These are phyloP conservation scores for Baryphthengus martii DNA, from an alignment of 2,113 vertebrate genomes.

Conservation along the genomic window DNA sequence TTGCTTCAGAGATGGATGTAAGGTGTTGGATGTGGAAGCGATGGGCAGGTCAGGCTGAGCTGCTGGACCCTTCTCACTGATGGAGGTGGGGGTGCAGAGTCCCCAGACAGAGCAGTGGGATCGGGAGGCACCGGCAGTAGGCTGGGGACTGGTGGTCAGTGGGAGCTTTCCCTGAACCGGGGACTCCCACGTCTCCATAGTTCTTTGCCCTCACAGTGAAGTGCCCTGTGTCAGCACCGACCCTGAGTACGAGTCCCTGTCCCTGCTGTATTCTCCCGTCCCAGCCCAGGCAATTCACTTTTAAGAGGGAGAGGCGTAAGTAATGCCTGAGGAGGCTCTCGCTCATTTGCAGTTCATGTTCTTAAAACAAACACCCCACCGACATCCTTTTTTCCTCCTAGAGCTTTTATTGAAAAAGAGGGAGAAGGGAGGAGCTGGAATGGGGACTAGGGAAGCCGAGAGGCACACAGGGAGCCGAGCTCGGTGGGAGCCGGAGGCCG, in stretches of 20 bases:
- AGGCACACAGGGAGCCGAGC: neutral
- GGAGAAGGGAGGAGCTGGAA: neutral
- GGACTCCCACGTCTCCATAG: accelerated
- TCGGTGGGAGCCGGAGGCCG: accelerated
- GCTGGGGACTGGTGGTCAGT: neutral
- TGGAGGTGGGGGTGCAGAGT: neutral
- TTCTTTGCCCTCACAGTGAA: neutral
- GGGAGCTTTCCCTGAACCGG: neutral
- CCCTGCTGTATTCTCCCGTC: neutral
- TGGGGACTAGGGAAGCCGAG: accelerated
- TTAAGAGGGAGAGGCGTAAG: neutral
- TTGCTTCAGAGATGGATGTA: neutral
- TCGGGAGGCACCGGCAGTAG: neutral
- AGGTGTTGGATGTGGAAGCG: neutral
- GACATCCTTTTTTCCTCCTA: neutral
- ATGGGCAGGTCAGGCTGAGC: neutral
- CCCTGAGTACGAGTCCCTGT: accelerated
- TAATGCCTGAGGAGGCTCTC: neutral
- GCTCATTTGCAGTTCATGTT: neutral
- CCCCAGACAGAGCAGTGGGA: accelerated
- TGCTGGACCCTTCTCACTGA: accelerated
- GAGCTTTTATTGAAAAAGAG: neutral
- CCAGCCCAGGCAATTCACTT: neutral
- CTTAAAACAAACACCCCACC: neutral
- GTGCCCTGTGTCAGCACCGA: neutral